Conservation (phyloP, 2,113 vertebrate genomes). For the Mellivora capensis region DNA sequence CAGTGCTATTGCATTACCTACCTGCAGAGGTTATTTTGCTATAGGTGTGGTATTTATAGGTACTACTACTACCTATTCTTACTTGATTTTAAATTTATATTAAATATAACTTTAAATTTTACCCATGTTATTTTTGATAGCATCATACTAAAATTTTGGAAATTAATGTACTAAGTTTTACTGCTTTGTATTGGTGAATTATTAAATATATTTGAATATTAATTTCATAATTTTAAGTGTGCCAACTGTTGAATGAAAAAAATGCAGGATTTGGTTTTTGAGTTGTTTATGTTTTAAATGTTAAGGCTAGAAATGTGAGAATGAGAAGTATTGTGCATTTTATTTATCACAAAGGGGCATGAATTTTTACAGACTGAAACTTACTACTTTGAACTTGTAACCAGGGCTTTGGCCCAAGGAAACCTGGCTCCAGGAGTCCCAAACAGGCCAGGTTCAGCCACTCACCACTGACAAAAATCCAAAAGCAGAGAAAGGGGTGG, state of each 20-base stretch:
- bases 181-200: neutral
- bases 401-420: neutral
- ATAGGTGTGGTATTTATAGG: neutral
- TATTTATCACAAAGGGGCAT: neutral
- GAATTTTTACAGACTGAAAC: constrained; percentile 5
- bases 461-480: neutral
- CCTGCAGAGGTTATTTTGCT: neutral
- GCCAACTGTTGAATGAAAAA: neutral
- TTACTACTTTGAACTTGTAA: neutral
- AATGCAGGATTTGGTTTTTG: neutral
- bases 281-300: neutral
- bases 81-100: neutral
- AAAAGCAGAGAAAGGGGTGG: neutral
- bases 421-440: neutral
- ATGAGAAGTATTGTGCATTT: neutral
- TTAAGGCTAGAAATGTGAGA: neutral
- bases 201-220: constrained; percentile 27
- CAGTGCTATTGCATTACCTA: neutral
- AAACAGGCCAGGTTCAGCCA: neutral
- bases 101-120: neutral
- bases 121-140: neutral
- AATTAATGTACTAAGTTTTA: neutral
- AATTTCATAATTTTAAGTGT: constrained; percentile 17
- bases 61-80: neutral
- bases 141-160: neutral